Percentiles rank a stretch among this genome's conserved stretches.
Conservation (phyloP, 2,797 vertebrate species). For the Sebastes reedi region DNA sequence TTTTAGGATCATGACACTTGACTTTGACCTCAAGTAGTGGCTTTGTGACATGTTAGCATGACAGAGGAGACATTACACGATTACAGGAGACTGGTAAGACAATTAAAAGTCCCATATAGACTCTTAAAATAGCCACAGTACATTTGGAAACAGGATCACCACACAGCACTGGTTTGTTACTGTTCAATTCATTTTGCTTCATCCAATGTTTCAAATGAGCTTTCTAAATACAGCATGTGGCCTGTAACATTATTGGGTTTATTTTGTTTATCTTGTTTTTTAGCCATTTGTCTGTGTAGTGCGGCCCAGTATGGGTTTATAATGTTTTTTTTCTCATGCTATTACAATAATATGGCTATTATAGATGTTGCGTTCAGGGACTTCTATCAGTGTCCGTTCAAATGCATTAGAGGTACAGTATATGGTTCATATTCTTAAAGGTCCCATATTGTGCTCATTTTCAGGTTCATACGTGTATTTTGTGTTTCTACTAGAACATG, state of each 20-base stretch:
- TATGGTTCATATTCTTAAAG: background rate
- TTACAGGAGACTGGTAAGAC: constrained; percentile 56
- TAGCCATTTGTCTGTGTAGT: background rate
- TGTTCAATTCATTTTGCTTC: background rate
- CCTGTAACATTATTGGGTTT: background rate
- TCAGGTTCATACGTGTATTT: too few relatives aligned
- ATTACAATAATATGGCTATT: background rate
- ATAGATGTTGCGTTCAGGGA: background rate
- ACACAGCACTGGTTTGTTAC: constrained; percentile 12
- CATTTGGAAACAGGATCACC: constrained; percentile 15
- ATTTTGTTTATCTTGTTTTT: background rate
- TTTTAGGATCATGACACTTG: constrained; percentile 56
- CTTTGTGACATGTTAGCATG: constrained; percentile 32
- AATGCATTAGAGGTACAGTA: background rate
- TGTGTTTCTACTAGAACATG: too few relatives aligned
- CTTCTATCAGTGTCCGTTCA: background rate
- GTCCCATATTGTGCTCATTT: too few relatives aligned
- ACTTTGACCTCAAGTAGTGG: constrained; percentile 49
- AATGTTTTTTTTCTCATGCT: background rate
- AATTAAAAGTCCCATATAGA: constrained; percentile 50
- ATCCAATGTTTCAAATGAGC: background rate
- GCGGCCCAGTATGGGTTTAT: background rate
- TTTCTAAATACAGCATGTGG: background rate
- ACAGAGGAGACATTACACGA: constrained; percentile 50
- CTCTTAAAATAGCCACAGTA: constrained; percentile 51